A percentile compares a stretch with the other conserved stretches of the same genome.
Evolutionary conservation across 2,797 vertebrate species (phyloP).

Genomic region (Enteromius fasciolatus): DNA sequence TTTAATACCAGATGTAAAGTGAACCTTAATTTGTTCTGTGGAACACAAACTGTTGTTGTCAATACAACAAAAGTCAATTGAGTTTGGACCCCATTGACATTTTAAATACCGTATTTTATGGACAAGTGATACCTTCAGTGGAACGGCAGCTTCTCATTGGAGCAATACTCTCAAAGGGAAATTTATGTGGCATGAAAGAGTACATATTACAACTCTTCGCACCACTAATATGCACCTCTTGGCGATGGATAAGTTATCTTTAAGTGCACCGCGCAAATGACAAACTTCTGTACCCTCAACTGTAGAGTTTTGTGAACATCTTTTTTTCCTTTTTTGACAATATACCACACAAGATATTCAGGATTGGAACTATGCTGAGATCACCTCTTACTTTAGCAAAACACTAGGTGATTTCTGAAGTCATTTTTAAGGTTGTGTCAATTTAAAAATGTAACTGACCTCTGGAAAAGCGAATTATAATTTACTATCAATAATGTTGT

Average conservation of each 20-base stretch:
- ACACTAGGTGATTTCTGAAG: background rate
- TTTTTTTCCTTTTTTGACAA: background rate
- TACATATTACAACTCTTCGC: background rate
- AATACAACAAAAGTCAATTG: background rate
- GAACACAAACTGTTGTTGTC: constrained; percentile 12
- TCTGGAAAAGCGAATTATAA: background rate
- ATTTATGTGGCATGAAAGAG: background rate
- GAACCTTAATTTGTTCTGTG: background rate
- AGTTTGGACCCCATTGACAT: background rate
- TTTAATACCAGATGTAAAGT: background rate
- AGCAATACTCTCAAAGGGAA: background rate
- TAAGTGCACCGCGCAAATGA: background rate
- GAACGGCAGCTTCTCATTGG: background rate
- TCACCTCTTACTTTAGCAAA: background rate
- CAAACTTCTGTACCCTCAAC: background rate
- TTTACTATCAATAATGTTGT: background rate
- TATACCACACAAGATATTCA: background rate
- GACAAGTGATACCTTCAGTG: background rate
- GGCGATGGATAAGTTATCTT: background rate
- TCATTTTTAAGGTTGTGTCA: background rate
- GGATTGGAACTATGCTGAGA: background rate
- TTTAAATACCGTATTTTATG: background rate
- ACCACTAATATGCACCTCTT: background rate
- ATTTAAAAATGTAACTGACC: background rate
- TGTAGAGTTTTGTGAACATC: background rate